Base-by-base conservation (phyloP, 2,888 invertebrate genomes). In the Andricus quercusramuli region DNA sequence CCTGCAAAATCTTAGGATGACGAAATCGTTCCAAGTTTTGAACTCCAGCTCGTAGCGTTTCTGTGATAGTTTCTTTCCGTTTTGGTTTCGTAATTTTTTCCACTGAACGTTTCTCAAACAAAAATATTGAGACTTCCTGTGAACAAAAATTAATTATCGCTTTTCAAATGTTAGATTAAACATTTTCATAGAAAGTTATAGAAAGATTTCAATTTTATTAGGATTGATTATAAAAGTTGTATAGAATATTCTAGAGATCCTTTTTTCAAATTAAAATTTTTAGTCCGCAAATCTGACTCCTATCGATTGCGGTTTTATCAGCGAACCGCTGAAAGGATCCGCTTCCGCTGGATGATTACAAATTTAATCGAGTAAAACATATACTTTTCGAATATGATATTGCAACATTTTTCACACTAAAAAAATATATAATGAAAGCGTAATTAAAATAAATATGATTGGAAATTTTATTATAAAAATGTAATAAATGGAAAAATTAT, bases 11-110 rank as follows among this genome's bases (percentile, higher is more conserved):
- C 93, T 97, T 97, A 5, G 98, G 97, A 93, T 98, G 98, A 20
- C 97, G 95, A 91, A 97, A 95, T 83, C 96, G 94, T 90, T 97
- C 97, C 90, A 99, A 94, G 87, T 96, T 96, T 78, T 95, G 94
- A 13, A 98, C 96, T 82, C 97, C 97, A 82, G 95, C 95, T 56
- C 97, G 94, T 78, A 99, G 94, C 80, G 97, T 95, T 90, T 99
- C 98, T 11, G 98, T 95, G 87, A 99, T 97, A n/a, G 96, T 96
- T 91, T 98, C 98, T 91, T 98, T 97, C 81, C 97, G 95, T 87
- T 98, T 97, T 5, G 98, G 98, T 90, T 98, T 98, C 93, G 97
- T 97, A 65, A 98, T 93, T 91, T 98, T 98, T 90, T 98, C 98
- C 0, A 97, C 98, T 79, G 96, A 95, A 85, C 97, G 96, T 93